A percentile compares a stretch with the other conserved stretches of the same genome.
phyloP scores from a whole-genome alignment of 2,113 vertebrate species.

The Erythrolamprus reginae region DNA sequence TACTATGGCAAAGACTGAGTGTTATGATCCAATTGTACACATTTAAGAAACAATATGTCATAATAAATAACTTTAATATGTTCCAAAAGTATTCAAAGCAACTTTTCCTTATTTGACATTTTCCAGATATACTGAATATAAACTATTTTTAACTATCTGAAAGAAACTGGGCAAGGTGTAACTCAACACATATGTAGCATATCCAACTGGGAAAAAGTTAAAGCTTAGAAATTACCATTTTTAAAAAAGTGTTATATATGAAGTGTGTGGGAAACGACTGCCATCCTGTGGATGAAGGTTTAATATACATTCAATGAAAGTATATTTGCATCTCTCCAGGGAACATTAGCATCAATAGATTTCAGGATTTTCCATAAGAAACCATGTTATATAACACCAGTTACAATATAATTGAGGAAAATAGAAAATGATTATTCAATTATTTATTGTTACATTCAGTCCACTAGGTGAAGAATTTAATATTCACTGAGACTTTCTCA shows the following conservation, averaged over 20 bases:
- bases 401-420: neutral
- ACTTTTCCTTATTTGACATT: neutral
- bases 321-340: neutral
- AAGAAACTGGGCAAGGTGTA: neutral
- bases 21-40: neutral
- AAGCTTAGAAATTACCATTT: neutral
- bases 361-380: neutral
- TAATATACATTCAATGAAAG: neutral
- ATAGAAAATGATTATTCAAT: neutral
- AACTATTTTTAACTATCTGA: neutral
- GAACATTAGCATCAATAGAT: accelerated
- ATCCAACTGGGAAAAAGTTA: neutral
- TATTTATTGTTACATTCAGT: neutral
- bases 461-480: neutral
- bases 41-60: neutral
- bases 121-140: neutral
- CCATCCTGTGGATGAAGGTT: conserved; percentile 41
- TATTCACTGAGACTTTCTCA: neutral
- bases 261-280: conserved; percentile 13
- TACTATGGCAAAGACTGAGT: neutral
- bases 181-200: neutral
- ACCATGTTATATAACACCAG: neutral
- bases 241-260: neutral
- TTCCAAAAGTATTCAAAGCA: neutral
- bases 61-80: neutral